Percentiles rank a stretch among this genome's conserved stretches.
Evolutionary conservation across 2,797 vertebrate genomes (phyloP).

Genomic region (Hozukius guyotensis): DNA sequence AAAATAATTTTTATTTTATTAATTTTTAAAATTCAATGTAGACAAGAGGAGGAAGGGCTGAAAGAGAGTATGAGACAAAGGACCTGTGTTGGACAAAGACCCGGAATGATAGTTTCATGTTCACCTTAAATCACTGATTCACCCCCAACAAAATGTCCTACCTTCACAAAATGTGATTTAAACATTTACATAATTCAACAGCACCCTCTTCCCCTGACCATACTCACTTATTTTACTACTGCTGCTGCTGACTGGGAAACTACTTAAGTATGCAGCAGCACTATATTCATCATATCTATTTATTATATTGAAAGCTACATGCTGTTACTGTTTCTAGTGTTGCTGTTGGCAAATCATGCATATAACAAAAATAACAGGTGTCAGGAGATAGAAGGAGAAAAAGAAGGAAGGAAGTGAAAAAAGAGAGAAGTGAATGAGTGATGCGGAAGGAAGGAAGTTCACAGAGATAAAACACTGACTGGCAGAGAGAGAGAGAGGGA

Average conservation of each 20-base stretch:
- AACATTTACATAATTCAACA: constrained; percentile 16
- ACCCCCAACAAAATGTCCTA: background rate
- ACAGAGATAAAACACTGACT: constrained; percentile 58
- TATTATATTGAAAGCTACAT: background rate
- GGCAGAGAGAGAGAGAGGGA: constrained; percentile 41
- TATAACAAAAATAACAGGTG: constrained; percentile 16
- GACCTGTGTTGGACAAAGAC: background rate
- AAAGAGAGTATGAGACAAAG: background rate
- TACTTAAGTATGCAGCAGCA: background rate
- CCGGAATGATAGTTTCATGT: background rate
- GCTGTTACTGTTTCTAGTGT: background rate
- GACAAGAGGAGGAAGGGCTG: background rate
- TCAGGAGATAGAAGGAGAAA: constrained; percentile 5
- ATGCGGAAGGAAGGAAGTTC: constrained; percentile 64
- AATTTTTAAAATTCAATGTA: background rate
- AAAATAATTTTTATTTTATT: background rate
- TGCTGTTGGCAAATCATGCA: background rate
- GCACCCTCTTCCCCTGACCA: background rate
- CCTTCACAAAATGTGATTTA: background rate
- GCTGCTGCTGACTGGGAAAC: background rate
- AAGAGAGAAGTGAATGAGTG: constrained; percentile 47
- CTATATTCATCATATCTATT: background rate
- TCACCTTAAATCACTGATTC: constrained; percentile 7
- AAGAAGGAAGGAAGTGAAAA: constrained; percentile 46
- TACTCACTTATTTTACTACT: background rate